Evolutionary conservation across 2,888 invertebrate genomes (phyloP).

Genomic region (Trilocha varians): DNA sequence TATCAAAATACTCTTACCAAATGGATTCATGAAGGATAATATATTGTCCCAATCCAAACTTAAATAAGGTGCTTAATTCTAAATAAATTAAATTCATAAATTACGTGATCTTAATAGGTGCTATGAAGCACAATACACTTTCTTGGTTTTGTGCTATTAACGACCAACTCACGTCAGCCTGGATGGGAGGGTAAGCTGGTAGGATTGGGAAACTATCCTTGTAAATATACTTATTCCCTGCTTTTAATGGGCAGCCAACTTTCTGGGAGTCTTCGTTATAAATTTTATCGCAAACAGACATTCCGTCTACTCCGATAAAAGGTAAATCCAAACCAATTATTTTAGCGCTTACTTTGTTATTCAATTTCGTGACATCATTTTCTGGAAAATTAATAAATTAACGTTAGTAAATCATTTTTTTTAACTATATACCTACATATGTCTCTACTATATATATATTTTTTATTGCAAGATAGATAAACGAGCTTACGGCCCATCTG

Average conservation of each 20-base stretch:
- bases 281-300: conserved; percentile 77
- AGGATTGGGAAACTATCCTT: conserved; percentile 75
- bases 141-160: conserved; percentile 55
- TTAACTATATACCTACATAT: background rate
- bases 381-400: conserved; percentile 44
- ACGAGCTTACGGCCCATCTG: too few species aligned
- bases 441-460: too few species aligned
- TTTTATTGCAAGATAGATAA: too few species aligned
- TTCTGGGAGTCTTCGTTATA: conserved; percentile 70
- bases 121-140: conserved; percentile 78
- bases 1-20: too few species aligned
- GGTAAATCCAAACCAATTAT: conserved; percentile 78
- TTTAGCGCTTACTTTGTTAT: conserved; percentile 75
- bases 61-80: background rate
- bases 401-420: background rate
- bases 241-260: conserved; percentile 78
- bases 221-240: conserved; percentile 79
- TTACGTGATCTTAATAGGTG: conserved; percentile 67
- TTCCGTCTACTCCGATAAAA: conserved; percentile 83
- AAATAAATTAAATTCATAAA: background rate
- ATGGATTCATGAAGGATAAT: too few species aligned
- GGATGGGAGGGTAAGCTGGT: conserved; percentile 61
- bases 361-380: conserved; percentile 65
- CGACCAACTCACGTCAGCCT: conserved; percentile 77
- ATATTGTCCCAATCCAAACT: background rate